A percentile compares a stretch with the other conserved stretches of the same genome.
These are phyloP conservation scores for Olivierus martensii DNA, from an alignment of 1,140 invertebrate species.

Conservation along the genomic window DNA sequence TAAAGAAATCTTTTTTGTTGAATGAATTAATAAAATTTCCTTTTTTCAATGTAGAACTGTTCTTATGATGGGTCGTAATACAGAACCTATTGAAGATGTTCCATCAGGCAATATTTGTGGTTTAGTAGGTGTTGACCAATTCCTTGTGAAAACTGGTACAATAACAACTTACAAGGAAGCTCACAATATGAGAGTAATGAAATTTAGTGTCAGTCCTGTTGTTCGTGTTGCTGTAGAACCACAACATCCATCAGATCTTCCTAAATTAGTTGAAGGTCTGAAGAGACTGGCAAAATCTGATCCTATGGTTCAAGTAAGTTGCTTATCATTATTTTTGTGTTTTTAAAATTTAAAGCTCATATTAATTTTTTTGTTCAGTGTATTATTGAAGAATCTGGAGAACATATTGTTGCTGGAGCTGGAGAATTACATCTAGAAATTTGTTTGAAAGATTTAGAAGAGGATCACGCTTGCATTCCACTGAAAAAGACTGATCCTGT, in stretches of 20 bases:
- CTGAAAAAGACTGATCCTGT: constrained; percentile 99
- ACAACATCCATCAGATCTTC: constrained; percentile 97
- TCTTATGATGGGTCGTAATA: constrained; percentile 99
- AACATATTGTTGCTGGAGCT: constrained; percentile 98
- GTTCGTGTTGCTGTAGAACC: constrained; percentile 98
- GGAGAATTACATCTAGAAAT: constrained; percentile 99
- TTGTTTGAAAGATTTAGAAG: constrained; percentile 98
- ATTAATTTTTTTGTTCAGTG: constrained; percentile 44
- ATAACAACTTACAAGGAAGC: constrained; percentile 98
- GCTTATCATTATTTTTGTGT: too few relatives aligned
- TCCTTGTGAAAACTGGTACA: constrained; percentile 97
- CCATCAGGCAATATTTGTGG: constrained; percentile 99
- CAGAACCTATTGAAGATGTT: constrained; percentile 98
- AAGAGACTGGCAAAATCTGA: constrained; percentile 98
- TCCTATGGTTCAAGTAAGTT: constrained; percentile 72
- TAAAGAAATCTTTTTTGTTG: too few relatives aligned
- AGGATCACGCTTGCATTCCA: constrained; percentile 98
- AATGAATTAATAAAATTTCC: too few relatives aligned
- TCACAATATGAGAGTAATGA: constrained; percentile 97
- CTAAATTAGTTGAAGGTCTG: constrained; percentile 93
- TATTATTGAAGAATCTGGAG: constrained; percentile 98
- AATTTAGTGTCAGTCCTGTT: constrained; percentile 98
- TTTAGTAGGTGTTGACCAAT: constrained; percentile 99
- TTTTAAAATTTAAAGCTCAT: too few relatives aligned
- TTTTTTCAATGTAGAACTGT: constrained; percentile 56